Percentiles rank a stretch among this genome's conserved stretches.
phyloP scores from a whole-genome alignment of 2,888 invertebrate species.

The Cosmia trapezina region DNA sequence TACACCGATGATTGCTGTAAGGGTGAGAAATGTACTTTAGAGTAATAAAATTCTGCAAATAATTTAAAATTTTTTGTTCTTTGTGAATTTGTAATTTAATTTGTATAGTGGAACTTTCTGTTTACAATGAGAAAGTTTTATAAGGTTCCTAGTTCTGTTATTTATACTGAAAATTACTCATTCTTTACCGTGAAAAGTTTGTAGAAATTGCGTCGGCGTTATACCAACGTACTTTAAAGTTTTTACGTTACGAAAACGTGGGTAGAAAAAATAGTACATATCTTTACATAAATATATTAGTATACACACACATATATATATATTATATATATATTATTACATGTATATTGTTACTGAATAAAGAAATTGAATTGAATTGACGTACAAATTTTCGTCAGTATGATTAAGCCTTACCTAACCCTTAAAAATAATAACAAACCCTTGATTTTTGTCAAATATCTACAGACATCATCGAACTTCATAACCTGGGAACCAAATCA shows the following conservation, averaged over 20 bases:
- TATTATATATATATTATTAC: no score
- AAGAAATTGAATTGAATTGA: no score
- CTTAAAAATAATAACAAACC: background rate
- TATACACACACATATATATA: no score
- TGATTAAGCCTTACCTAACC: background rate
- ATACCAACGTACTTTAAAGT: background rate
- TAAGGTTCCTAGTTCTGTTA: conserved; percentile 27
- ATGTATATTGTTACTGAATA: no score
- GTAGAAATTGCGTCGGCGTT: conserved; percentile 2
- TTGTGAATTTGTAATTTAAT: conserved; percentile 17
- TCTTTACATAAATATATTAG: no score
- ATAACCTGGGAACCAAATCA: background rate
- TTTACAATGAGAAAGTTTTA: conserved; percentile 23
- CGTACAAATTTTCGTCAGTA: background rate
- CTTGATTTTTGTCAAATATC: no score
- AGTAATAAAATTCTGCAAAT: conserved; percentile 12
- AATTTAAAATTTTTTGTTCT: conserved; percentile 17
- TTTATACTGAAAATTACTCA: conserved; percentile 21
- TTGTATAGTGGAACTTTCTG: conserved; percentile 29
- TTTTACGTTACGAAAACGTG: background rate
- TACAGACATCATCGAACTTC: background rate
- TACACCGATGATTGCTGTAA: conserved; percentile 19
- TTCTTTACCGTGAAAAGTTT: conserved; percentile 16
- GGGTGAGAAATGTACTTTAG: conserved; percentile 14
- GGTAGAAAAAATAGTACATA: background rate